These are phyloP conservation scores for Didymodactylos carnosus DNA, from an alignment of 2,888 invertebrate species.

Conservation along the genomic window DNA sequence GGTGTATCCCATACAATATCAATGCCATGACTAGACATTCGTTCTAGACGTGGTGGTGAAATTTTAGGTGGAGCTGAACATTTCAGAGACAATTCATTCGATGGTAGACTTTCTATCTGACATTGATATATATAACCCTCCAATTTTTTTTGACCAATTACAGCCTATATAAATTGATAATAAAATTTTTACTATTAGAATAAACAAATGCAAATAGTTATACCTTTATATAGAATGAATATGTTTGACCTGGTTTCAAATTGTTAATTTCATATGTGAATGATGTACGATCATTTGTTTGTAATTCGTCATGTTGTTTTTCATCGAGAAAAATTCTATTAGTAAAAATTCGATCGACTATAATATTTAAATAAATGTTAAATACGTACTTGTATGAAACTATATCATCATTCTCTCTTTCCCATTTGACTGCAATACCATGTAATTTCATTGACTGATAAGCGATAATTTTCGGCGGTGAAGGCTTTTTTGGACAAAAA, in stretches of 20 bases:
- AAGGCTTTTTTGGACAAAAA: not conserved
- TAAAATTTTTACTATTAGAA: no score
- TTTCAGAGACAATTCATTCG: conserved; percentile 28
- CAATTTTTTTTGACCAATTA: not conserved
- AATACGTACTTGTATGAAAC: not conserved
- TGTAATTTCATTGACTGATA: not conserved
- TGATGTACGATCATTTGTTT: not conserved
- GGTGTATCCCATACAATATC: conserved; percentile 33
- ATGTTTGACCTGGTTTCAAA: not conserved
- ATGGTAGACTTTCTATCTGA: conserved; percentile 16
- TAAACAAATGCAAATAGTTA: no score
- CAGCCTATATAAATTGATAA: no score
- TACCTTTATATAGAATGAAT: not conserved
- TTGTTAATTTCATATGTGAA: not conserved
- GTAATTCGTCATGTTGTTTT: not conserved
- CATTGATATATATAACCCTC: not conserved
- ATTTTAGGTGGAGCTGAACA: conserved; percentile 30
- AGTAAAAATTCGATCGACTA: no score
- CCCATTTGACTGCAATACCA: not conserved
- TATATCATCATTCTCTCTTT: not conserved
- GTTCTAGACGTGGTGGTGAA: conserved; percentile 29
- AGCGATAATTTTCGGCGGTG: not conserved
- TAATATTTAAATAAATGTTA: no score
- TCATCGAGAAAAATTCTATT: not conserved
- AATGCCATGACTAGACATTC: conserved; percentile 29